Evolutionary conservation across 2,113 vertebrate genomes (phyloP).

Genomic region (Cephalopholis sonnerati): DNA sequence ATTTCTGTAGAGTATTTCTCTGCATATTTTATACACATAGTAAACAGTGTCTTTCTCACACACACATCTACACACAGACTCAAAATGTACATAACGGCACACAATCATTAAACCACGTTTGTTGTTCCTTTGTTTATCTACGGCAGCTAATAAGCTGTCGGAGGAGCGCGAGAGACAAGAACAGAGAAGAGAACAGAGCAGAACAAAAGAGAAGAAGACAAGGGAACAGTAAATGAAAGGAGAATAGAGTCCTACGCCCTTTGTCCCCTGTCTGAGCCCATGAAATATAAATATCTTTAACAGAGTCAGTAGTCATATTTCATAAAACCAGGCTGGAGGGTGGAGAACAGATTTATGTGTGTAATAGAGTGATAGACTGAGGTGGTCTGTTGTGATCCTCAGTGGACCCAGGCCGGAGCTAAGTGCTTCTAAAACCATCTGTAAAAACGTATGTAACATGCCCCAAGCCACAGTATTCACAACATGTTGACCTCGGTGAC

Average conservation of each 20-base stretch:
- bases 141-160: conserved; percentile 8
- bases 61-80: background rate
- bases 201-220: conserved; percentile 1
- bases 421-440: conserved; percentile 34
- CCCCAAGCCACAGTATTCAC: background rate
- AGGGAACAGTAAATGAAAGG: conserved; percentile 14
- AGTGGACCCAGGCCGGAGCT: background rate
- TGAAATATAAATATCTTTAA: conserved; percentile 73
- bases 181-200: background rate
- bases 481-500: conserved; percentile 1
- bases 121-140: conserved; percentile 9
- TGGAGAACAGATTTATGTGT: conserved; percentile 13
- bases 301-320: conserved; percentile 62
- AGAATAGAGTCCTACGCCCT: conserved; percentile 10
- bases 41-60: background rate
- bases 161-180: conserved; percentile 7
- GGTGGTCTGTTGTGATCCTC: conserved; percentile 23
- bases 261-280: conserved; percentile 34
- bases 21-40: background rate
- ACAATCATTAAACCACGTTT: conserved; percentile 5
- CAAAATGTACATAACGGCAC: background rate
- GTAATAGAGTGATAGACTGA: background rate
- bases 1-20: background rate
- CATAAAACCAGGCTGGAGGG: conserved; percentile 27
- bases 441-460: conserved; percentile 3